Percentiles rank a stretch among this genome's conserved stretches.
These are phyloP conservation scores for Ophthalmolycus amberensis DNA, from an alignment of 2,113 vertebrate species.

Conservation along the genomic window DNA sequence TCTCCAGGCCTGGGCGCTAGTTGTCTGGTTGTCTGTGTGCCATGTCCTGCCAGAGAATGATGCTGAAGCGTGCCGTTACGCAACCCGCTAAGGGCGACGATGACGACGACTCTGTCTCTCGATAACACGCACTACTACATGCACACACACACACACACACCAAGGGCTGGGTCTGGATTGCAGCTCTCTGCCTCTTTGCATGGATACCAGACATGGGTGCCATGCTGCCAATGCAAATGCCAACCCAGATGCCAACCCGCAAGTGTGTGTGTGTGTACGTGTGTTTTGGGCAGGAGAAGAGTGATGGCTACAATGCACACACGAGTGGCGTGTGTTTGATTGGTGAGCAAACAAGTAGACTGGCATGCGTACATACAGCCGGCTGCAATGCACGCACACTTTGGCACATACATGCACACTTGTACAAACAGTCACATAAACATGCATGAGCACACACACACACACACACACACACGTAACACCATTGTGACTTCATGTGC, in stretches of 20 bases:
- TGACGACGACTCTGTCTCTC: constrained; percentile 44
- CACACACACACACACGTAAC: constrained; percentile 24
- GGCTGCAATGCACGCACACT: constrained; percentile 36
- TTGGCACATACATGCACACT: constrained; percentile 1
- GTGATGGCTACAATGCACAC: constrained; percentile 59
- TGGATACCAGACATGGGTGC: constrained; percentile 55
- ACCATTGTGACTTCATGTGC: constrained; percentile 47
- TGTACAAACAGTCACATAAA: constrained; percentile 18
- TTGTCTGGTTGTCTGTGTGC: constrained; percentile 59
- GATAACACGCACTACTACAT: constrained; percentile 33
- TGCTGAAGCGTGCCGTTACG: constrained; percentile 60
- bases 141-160: constrained; percentile 29
- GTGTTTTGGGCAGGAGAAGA: constrained; percentile 45
- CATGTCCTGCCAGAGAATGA: constrained; percentile 49
- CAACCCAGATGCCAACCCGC: constrained; percentile 65
- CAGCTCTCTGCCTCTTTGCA: constrained; percentile 72
- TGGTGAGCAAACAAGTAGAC: constrained; percentile 69
- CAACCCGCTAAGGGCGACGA: constrained; percentile 47
- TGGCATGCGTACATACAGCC: constrained; percentile 48
- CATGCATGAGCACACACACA: not conserved
- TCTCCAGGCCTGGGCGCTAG: constrained; percentile 47
- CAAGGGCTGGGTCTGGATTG: constrained; percentile 70
- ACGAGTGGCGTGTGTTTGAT: constrained; percentile 61
- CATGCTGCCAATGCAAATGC: constrained; percentile 73
- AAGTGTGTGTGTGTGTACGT: constrained; percentile 27